Evolutionary conservation across 2,113 vertebrate species (phyloP).

Genomic region (Tauraco erythrolophus): DNA sequence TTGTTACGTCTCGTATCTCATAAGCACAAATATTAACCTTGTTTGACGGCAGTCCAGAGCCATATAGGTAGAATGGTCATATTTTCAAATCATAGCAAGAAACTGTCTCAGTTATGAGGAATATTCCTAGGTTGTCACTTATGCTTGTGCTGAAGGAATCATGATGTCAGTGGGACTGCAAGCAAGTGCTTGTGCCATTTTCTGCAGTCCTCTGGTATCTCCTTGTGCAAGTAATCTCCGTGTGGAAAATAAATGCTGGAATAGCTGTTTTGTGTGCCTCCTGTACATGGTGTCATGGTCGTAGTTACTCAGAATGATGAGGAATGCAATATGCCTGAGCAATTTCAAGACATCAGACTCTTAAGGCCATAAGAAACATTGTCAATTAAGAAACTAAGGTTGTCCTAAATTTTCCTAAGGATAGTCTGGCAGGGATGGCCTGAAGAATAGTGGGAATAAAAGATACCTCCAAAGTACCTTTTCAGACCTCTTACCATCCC

Average conservation of each 20-base stretch:
- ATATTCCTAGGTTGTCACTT: background rate
- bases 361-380: background rate
- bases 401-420: background rate
- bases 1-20: background rate
- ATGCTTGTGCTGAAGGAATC: fast-evolving
- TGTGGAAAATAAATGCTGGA: background rate
- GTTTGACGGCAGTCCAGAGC: background rate
- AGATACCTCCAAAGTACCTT: background rate
- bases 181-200: background rate
- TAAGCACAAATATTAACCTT: background rate
- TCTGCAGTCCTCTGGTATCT: background rate
- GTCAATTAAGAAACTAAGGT: background rate
- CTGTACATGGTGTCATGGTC: background rate
- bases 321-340: background rate
- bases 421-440: background rate
- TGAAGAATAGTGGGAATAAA: background rate
- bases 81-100: background rate
- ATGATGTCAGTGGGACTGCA: background rate
- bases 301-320: background rate
- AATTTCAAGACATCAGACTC: background rate
- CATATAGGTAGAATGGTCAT: background rate
- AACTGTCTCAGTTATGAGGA: background rate
- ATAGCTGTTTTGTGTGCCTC: background rate
- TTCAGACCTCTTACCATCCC: background rate
- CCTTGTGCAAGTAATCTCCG: background rate